Base-by-base conservation (phyloP, 2,888 invertebrate species). In the Eilema depressum region DNA sequence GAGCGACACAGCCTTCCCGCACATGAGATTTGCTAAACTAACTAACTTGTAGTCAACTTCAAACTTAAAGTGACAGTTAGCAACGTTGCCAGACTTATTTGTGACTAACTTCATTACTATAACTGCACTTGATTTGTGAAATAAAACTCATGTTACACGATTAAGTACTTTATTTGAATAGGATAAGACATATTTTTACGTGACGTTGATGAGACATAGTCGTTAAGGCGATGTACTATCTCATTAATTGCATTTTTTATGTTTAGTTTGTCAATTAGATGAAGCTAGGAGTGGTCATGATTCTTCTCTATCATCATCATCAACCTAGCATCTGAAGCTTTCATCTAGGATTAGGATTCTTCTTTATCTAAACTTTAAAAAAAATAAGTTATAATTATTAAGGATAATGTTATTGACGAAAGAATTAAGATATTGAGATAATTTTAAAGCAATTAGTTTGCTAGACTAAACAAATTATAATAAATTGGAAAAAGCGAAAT, bases 11-110 rank as follows among this genome's bases (percentile, higher is more conserved):
- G 75, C 88, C 86, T 83, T 77, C 81, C n/a, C 84, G 26, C 75
- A 28, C 47, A 70, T 71, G 69, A 70, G 57, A 82, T 76, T 75
- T 81, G 76, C 85, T 81, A 86, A 86, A 94, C 94, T 95, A 85
- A 86, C 70, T 68, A 68, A 85, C 72, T 69, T 79, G 89, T 75
- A 61, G 85, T 80, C 82, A 93, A 94, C 93, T 94, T 93, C 93
- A 92, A 71, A 62, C 53, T 47, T 56, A 80, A 86, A 72, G 74
- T 78, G 76, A 79, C 73, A 72, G 79, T 74, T 77, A 80, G 92
- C 92, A 85, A 85, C 87, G 94, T 93, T 94, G 94, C 91, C 92
- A 89, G 81, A 76, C 85, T 83, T 86, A 89, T 66, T 80, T 78
- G 83, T 63, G 1, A 59, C 90, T 89, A 80, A 88, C 90, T 93